These are phyloP conservation scores for Isoperla grammatica DNA, from an alignment of 2,888 invertebrate species.

Conservation along the genomic window DNA sequence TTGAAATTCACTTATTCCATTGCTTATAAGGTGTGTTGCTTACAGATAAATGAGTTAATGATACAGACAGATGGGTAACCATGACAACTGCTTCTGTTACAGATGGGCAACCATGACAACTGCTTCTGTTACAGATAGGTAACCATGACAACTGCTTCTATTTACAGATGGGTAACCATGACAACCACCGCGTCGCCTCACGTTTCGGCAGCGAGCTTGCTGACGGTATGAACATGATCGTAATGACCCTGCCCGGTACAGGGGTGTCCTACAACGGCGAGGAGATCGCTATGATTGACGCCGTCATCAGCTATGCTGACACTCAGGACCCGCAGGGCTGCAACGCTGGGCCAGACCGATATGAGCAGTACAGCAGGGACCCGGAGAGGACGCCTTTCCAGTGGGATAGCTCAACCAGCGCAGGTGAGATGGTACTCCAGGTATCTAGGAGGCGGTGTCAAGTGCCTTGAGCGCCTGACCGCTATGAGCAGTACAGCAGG, in stretches of 20 bases:
- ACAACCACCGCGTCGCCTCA: constrained; percentile 56
- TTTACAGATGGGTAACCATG: constrained; percentile 57
- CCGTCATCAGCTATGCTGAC: constrained; percentile 53
- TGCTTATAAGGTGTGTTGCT: no score
- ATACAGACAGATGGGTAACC: no score
- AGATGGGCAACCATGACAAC: no score
- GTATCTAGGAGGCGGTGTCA: no score
- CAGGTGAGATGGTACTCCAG: constrained; percentile 21
- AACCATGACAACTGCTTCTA: no score
- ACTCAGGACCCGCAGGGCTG: constrained; percentile 61
- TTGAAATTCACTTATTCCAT: no score
- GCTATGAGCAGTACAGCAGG: constrained; percentile 25
- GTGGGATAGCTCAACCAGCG: constrained; percentile 34
- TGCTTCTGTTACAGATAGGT: no score
- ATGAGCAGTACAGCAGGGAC: constrained; percentile 31
- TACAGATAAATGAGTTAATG: no score
- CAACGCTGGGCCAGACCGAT: constrained; percentile 26
- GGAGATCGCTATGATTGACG: constrained; percentile 72
- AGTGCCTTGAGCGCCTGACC: no score
- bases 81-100: no score
- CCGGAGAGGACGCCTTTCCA: constrained; percentile 39
- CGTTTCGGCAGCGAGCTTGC: constrained; percentile 59
- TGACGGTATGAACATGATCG: constrained; percentile 63
- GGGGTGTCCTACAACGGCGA: constrained; percentile 78
- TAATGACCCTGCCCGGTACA: constrained; percentile 67